phyloP scores from a whole-genome alignment of 2,113 vertebrate species.

The Perognathus longimembris region DNA sequence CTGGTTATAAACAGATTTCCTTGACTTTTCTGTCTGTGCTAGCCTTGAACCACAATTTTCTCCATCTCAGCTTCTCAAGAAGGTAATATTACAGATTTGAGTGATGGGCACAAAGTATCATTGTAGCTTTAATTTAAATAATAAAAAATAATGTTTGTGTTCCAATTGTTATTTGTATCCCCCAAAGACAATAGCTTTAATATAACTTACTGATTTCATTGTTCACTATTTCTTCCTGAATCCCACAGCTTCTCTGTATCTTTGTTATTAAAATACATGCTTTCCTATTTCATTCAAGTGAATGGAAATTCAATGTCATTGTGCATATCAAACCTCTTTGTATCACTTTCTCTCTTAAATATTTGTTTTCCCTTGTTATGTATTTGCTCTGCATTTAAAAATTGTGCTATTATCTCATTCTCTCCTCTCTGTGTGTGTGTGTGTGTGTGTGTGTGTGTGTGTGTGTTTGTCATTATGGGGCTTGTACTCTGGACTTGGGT shows the following conservation, averaged over 20 bases:
- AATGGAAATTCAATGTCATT: background rate
- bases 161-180: background rate
- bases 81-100: too few species aligned
- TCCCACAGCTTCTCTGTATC: background rate
- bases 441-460: too few species aligned
- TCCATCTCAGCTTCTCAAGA: too few species aligned
- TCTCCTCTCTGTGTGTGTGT: background rate
- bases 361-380: background rate
- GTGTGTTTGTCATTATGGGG: too few species aligned
- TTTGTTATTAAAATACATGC: background rate
- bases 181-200: background rate
- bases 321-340: background rate
- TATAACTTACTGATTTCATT: background rate
- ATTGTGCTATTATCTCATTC: background rate
- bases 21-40: too few species aligned
- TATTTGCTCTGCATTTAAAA: background rate
- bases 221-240: background rate
- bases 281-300: background rate
- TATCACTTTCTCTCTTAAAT: background rate
- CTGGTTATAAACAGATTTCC: too few species aligned
- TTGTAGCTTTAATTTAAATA: conserved; percentile 28
- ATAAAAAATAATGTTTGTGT: background rate
- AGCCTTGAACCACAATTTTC: too few species aligned
- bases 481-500: too few species aligned
- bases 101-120: background rate